These are phyloP conservation scores for Mastomys natalensis DNA, from an alignment of 2,113 vertebrate genomes.

Conservation along the genomic window DNA sequence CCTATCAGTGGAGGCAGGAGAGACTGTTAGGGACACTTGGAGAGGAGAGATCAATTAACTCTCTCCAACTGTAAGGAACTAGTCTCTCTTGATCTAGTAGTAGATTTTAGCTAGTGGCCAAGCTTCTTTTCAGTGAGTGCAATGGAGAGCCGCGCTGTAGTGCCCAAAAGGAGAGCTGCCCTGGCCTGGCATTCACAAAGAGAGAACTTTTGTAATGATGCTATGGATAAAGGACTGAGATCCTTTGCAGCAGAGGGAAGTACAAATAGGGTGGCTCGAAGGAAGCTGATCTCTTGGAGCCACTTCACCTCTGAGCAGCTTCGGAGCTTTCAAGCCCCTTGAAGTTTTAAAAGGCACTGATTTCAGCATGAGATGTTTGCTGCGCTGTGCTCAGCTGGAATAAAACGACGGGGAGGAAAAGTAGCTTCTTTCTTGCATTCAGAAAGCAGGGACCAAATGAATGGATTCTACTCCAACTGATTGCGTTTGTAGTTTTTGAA, in stretches of 20 bases:
- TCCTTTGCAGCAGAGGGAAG: conserved; percentile 76
- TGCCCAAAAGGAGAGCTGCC: conserved; percentile 69
- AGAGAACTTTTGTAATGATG: conserved; percentile 80
- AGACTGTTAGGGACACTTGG: conserved; percentile 62
- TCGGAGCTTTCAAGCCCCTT: conserved; percentile 84
- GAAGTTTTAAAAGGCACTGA: conserved; percentile 85
- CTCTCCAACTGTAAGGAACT: conserved; percentile 62
- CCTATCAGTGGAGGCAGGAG: conserved; percentile 58
- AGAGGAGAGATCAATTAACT: conserved; percentile 75
- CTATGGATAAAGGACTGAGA: conserved; percentile 72
- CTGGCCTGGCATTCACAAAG: conserved; percentile 61
- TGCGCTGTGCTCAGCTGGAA: conserved; percentile 81
- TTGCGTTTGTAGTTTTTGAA: conserved; percentile 82
- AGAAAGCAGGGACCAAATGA: conserved; percentile 83
- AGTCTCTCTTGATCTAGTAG: conserved; percentile 78
- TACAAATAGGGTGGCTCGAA: conserved; percentile 75
- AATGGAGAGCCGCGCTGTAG: conserved; percentile 53
- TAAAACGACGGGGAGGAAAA: conserved; percentile 83
- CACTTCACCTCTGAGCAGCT: conserved; percentile 84
- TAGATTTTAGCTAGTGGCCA: conserved; percentile 76
- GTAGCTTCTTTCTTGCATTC: conserved; percentile 83
- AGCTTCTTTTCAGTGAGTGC: conserved; percentile 71
- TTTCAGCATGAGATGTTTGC: conserved; percentile 85
- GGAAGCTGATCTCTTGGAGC: conserved; percentile 79
- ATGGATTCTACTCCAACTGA: conserved; percentile 82